Evolutionary conservation across 1,140 invertebrate species (phyloP), one percentile per base, ranked within the genome.

Genomic region (Phthorimaea operculella): DNA sequence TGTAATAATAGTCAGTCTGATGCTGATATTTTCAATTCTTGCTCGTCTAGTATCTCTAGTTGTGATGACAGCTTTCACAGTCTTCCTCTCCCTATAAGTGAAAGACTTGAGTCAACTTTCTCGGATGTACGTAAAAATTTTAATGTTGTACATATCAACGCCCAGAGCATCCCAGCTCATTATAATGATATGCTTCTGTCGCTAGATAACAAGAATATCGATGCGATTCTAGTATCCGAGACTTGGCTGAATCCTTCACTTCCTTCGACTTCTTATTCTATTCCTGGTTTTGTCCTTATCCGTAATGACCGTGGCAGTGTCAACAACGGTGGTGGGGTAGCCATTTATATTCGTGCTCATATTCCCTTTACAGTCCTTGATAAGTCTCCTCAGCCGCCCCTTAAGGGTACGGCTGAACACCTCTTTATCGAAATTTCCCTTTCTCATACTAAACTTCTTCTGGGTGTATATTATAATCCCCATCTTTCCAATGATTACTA

Each of bases 391-490:
- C 51, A 50, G 8, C 33, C 12, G 15, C 45, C 53, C 8, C 10
- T 42, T 12, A 11, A 11, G 49, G 18, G 12, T 52, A 33, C 53
- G 11, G 44, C 55, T 9, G 63, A 68, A 16, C 56, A 66, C 21
- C 9, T 66, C 4, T 62, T 66, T 39, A 2, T 28, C 6, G 28
- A 68, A 45, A 16, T 68, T 12, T 15, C 1, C 5, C 1, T 63
- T 9, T 33, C 36, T 15, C 44, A 50, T 8, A 4, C 15, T 10
- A 65, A 51, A 21, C 16, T 49, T 33, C 48, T 51, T 12, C 33
- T 65, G 18, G 58, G 60, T 10, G 60, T 65, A n/a, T 33, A 59
- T 8, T 68, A 68, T 34, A 59, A 58, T 34, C 63, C 63, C 0
- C 58, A 60, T 6, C 33, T 49, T 3, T 15, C 16, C 11, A 16